Conservation (phyloP, 2,888 invertebrate species). For the Spodoptera exigua region DNA sequence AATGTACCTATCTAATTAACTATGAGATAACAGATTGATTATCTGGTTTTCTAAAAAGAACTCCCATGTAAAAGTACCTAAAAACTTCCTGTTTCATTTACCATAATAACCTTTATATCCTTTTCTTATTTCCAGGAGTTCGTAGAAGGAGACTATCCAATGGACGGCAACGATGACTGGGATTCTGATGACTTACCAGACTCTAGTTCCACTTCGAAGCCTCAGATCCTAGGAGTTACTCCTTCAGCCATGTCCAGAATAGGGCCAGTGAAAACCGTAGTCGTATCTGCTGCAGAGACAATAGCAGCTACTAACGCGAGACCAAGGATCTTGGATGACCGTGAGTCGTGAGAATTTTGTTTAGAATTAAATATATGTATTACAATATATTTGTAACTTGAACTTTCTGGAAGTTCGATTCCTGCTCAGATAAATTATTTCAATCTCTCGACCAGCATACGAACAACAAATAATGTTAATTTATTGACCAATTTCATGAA, state of each 20-base stretch:
- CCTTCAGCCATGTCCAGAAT: constrained; percentile 75
- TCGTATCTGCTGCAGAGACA: constrained; percentile 74
- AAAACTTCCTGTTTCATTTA: neutral
- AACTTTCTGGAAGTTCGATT: too few species aligned
- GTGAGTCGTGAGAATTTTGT: constrained; percentile 64
- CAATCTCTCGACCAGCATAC: too few species aligned
- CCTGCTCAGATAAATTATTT: too few species aligned
- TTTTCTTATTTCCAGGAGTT: constrained; percentile 54
- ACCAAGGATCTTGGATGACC: constrained; percentile 78
- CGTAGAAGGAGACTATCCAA: constrained; percentile 71
- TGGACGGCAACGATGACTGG: constrained; percentile 75
- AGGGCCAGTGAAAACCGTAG: constrained; percentile 59
- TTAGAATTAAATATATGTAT: too few species aligned
- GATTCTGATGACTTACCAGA: constrained; percentile 68
- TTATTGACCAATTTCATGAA: too few species aligned
- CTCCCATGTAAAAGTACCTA: neutral
- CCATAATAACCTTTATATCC: neutral
- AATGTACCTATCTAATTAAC: too few species aligned
- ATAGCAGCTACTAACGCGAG: constrained; percentile 81
- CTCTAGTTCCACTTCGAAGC: constrained; percentile 62
- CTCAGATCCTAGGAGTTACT: constrained; percentile 62
- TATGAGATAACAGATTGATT: too few species aligned
- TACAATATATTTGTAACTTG: too few species aligned
- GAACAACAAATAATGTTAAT: too few species aligned
- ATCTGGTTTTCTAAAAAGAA: too few species aligned